These are phyloP conservation scores for Epinephelus malabaricus DNA, from an alignment of 2,797 vertebrate genomes.

Conservation along the genomic window DNA sequence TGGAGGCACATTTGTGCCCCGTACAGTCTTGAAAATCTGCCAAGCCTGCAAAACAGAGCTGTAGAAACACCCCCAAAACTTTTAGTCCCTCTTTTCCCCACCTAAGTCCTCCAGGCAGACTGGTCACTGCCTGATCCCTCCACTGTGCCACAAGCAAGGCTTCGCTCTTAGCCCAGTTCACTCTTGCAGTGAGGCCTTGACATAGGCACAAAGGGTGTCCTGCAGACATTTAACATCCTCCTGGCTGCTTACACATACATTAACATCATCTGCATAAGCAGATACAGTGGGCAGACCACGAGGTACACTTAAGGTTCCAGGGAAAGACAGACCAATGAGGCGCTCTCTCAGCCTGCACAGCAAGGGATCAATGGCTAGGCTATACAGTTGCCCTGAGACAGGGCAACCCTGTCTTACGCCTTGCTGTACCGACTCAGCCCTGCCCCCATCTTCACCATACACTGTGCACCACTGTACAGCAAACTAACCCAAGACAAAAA, in stretches of 20 bases:
- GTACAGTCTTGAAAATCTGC: background rate
- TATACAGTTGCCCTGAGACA: background rate
- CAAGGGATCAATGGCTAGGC: background rate
- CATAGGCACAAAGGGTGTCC: no score
- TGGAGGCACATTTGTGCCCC: no score
- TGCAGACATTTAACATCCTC: no score
- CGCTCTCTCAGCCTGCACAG: background rate
- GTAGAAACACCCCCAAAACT: background rate
- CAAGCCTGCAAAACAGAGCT: constrained; percentile 3
- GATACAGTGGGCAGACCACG: background rate
- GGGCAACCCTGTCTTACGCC: background rate
- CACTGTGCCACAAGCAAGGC: no score
- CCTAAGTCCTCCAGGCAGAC: no score
- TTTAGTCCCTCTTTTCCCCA: no score
- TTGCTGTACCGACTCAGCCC: background rate
- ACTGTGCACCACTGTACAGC: background rate
- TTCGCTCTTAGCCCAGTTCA: no score
- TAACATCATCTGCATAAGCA: constrained; percentile 1
- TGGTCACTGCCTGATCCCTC: no score
- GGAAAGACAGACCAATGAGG: background rate
- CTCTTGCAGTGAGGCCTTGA: no score
- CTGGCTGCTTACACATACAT: background rate
- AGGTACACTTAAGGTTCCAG: background rate
- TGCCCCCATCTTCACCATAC: background rate
- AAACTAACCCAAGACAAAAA: background rate